Evolutionary conservation across 2,888 invertebrate genomes (phyloP).

Genomic region (Dendrolimus pini): DNA sequence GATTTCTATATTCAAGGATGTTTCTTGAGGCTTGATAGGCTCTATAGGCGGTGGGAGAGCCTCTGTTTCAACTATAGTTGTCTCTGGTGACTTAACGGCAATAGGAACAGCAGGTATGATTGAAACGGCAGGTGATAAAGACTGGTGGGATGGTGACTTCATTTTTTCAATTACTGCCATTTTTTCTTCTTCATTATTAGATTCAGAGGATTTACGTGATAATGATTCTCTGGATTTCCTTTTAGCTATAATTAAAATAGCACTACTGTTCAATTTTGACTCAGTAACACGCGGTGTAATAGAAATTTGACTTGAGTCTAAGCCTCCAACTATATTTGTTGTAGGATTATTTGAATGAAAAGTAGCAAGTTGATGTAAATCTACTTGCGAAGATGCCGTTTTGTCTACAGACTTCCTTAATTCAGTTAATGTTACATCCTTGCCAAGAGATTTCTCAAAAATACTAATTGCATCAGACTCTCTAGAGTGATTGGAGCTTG

Average conservation of each 20-base stretch:
- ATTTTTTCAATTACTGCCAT: constrained; percentile 52
- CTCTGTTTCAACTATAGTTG: constrained; percentile 42
- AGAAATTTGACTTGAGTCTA: constrained; percentile 63
- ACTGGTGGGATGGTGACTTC: constrained; percentile 42
- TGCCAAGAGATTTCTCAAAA: constrained; percentile 68
- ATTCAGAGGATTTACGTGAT: constrained; percentile 53
- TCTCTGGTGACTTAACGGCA: constrained; percentile 44
- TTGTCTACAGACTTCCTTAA: constrained; percentile 68
- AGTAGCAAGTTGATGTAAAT: constrained; percentile 58
- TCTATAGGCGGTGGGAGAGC: constrained; percentile 51
- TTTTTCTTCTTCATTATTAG: constrained; percentile 48
- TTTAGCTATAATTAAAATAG: constrained; percentile 43
- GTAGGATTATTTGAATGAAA: constrained; percentile 47
- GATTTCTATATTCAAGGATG: constrained; percentile 34
- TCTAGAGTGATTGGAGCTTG: constrained; percentile 63
- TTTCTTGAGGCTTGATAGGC: constrained; percentile 37
- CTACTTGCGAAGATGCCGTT: constrained; percentile 39
- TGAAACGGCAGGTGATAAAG: constrained; percentile 35
- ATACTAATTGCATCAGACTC: constrained; percentile 69
- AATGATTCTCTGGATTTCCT: constrained; percentile 48
- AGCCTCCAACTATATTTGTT: constrained; percentile 33
- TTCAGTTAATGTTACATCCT: constrained; percentile 69
- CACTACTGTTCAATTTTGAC: constrained; percentile 31
- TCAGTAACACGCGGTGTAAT: constrained; percentile 52
- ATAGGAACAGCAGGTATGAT: constrained; percentile 40